phyloP scores from a whole-genome alignment of 2,113 vertebrate species.

The Corythoichthys haematopterus region DNA sequence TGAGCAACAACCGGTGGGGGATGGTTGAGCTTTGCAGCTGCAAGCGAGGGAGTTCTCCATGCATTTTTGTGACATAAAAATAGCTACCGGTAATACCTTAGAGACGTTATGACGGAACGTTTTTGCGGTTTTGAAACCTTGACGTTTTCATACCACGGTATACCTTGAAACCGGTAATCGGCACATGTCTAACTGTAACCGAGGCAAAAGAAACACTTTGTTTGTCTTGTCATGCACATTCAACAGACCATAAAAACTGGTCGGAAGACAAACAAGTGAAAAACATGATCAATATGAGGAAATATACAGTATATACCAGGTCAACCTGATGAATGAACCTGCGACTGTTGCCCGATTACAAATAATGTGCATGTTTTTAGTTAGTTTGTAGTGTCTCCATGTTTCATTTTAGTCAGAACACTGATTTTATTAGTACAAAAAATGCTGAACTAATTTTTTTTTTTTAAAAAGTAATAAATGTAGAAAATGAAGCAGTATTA shows the following conservation, averaged over 20 bases:
- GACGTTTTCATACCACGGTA: no score
- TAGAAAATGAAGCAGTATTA: neutral
- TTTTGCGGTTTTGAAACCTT: no score
- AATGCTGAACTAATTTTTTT: neutral
- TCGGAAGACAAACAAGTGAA: constrained; percentile 35
- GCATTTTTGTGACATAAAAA: no score
- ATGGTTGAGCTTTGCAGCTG: no score
- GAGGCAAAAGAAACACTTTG: constrained; percentile 8
- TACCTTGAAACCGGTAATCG: no score
- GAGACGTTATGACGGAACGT: no score
- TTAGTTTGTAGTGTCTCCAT: neutral
- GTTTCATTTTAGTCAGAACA: neutral
- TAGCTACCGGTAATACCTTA: no score
- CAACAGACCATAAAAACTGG: constrained; percentile 14
- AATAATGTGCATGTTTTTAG: neutral
- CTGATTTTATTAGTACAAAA: neutral
- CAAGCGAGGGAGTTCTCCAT: no score
- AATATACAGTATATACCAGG: neutral
- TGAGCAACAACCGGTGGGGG: no score
- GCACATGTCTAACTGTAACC: neutral
- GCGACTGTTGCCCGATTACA: neutral
- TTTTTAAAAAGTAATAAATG: neutral
- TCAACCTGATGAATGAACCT: neutral
- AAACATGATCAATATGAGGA: constrained; percentile 3
- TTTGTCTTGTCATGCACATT: constrained; percentile 8